A percentile compares a stretch with the other conserved stretches of the same genome.
Evolutionary conservation across 2,888 invertebrate genomes (phyloP).

Genomic region (Tromatobia lineatoria): DNA sequence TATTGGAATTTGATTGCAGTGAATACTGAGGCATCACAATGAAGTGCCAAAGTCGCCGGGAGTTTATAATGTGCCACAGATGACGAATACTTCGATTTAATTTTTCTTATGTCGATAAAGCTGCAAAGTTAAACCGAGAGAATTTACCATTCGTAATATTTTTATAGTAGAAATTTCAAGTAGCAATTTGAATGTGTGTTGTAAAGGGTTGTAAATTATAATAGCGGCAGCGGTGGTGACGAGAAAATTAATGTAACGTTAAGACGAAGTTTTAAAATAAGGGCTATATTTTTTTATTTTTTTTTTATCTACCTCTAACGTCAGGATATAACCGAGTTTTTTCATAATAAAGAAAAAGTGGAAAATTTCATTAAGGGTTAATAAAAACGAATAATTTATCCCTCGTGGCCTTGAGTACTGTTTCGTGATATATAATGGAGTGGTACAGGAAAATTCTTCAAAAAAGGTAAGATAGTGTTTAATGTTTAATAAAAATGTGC

Average conservation of each 20-base stretch:
- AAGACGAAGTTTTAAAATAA: background rate
- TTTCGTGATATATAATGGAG: conserved; percentile 36
- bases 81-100: conserved; percentile 48
- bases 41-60: conserved; percentile 39
- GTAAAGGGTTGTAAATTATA: background rate
- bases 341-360: background rate
- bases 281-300: background rate
- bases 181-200: background rate
- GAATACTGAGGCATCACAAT: conserved; percentile 28
- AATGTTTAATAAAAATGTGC: background rate
- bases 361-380: background rate
- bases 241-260: background rate
- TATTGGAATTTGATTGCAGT: conserved; percentile 25
- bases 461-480: conserved; percentile 40
- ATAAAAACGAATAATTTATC: conserved; percentile 19
- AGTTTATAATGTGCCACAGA: conserved; percentile 35
- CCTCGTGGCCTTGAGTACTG: conserved; percentile 6
- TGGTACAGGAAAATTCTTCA: conserved; percentile 59
- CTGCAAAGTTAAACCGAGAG: background rate
- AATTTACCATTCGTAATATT: background rate
- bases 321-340: background rate
- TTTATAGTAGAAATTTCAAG: background rate
- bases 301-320: background rate
- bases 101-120: background rate
- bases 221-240: background rate